phyloP scores from a whole-genome alignment of 2,888 invertebrate species.

The Orchesellides sinensis region DNA sequence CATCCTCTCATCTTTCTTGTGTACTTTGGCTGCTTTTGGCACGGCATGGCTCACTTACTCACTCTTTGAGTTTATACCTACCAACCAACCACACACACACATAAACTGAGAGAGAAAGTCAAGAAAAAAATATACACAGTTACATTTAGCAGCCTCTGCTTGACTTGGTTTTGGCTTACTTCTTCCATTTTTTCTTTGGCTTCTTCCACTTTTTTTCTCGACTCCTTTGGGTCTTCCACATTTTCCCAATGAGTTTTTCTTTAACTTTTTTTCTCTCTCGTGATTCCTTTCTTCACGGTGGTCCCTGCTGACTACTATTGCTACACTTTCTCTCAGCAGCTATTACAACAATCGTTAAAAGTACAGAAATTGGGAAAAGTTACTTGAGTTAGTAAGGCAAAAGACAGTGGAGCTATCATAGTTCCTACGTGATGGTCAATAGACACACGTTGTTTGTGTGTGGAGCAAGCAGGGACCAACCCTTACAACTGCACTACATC shows the following conservation, averaged over 20 bases:
- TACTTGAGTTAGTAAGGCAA: no score
- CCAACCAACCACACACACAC: not conserved
- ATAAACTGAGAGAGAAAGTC: not conserved
- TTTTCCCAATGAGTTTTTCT: constrained; percentile 33
- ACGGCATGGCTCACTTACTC: constrained; percentile 41
- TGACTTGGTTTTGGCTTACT: no score
- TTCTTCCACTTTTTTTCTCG: not conserved
- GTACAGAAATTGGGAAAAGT: not conserved
- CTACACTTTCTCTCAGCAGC: constrained; percentile 1
- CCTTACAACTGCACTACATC: no score
- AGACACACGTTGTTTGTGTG: not conserved
- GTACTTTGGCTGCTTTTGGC: constrained; percentile 40
- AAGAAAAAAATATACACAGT: constrained; percentile 17
- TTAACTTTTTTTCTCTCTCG: constrained; percentile 9
- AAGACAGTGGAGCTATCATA: no score
- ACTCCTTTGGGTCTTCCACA: constrained; percentile 32
- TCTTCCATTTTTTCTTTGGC: constrained; percentile 2
- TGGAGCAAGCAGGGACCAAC: not conserved
- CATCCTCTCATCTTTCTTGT: constrained; percentile 25
- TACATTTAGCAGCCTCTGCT: not conserved
- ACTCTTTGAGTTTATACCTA: not conserved
- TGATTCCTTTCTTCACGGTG: not conserved
- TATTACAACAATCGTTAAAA: constrained; percentile 19
- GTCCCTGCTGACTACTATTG: constrained; percentile 27
- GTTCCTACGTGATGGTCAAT: not conserved